phyloP scores from a whole-genome alignment of 1,140 invertebrate species.

The Ylistrum balloti region DNA sequence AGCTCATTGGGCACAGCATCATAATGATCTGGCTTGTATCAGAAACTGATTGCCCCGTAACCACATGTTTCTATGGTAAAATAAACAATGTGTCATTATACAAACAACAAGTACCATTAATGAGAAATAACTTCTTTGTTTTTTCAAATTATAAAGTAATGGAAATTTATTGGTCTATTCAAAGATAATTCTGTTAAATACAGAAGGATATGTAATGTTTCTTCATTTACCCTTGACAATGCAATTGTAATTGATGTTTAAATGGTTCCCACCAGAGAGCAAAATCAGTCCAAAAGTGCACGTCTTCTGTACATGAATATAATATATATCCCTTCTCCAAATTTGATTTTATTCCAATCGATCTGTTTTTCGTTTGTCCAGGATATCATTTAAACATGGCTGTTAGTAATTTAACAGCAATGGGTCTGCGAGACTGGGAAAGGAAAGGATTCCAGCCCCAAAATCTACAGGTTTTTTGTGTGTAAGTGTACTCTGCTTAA shows the following conservation, averaged over 20 bases:
- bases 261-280: background rate
- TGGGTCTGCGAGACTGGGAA: background rate
- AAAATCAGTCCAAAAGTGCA: background rate
- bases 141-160: background rate
- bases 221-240: constrained; percentile 6
- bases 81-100: background rate
- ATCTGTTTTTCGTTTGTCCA: constrained; percentile 34
- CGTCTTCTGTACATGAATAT: background rate
- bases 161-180: background rate
- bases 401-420: background rate
- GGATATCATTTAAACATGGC: background rate
- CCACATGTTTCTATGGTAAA: background rate
- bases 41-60: too few species aligned
- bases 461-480: background rate
- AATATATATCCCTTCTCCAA: constrained; percentile 5
- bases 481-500: background rate
- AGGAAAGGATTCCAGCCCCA: background rate
- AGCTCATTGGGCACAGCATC: too few species aligned
- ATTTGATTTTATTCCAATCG: constrained; percentile 35
- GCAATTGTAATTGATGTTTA: background rate
- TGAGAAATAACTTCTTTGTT: background rate
- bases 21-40: too few species aligned
- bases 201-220: background rate
- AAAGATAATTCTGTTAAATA: background rate
- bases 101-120: background rate